Evolutionary conservation across 2,113 vertebrate genomes (phyloP), one percentile per base, ranked within the genome.

Genomic region (Rynchops niger): DNA sequence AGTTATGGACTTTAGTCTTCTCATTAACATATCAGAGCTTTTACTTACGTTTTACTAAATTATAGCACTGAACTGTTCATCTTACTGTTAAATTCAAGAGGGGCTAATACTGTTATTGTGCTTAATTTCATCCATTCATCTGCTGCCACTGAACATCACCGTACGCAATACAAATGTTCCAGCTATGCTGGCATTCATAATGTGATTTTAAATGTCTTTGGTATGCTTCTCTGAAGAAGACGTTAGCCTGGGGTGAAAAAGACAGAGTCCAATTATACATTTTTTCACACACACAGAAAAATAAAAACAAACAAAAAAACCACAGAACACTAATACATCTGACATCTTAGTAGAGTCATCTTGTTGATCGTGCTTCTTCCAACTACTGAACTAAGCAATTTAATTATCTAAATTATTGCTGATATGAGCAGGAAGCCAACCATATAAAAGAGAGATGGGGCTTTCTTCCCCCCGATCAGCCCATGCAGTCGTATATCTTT

Each of bases 391-490:
- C 82, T 91, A 94, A 95, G 96, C 74, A 93, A 95, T 97, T 97
- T 97, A 97, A 96, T 97, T 96, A 96, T 90, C 95, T 93, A 83
- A 95, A 90, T 96, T 94, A 95, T 88, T 95, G 84, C 87, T 97
- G 87, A 94, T 96, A 93, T 62, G 96, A 97, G 87, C 94, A 96
- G 71, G 84, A 95, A 96, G 90, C 56, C 93, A 92, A 95, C 71
- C 65, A 43, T 90, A 87, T 52, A 91, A 71, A 93, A 97, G 55
- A 93, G 78, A 91, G 71, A 91, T 78, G 43, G 67, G 74, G 82
- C 43, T 89, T 92, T 70, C 65, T 74, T 50, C 22, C 26, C 69
- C 50, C 30, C 1, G 2, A 72, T 96, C 78, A 81, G 36, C 63
- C 63, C 52, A 59, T 63, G 53, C 2, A 0, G 25, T 70, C 8